Base-by-base conservation (phyloP, 2,113 vertebrate genomes). In the Gambusia affinis region DNA sequence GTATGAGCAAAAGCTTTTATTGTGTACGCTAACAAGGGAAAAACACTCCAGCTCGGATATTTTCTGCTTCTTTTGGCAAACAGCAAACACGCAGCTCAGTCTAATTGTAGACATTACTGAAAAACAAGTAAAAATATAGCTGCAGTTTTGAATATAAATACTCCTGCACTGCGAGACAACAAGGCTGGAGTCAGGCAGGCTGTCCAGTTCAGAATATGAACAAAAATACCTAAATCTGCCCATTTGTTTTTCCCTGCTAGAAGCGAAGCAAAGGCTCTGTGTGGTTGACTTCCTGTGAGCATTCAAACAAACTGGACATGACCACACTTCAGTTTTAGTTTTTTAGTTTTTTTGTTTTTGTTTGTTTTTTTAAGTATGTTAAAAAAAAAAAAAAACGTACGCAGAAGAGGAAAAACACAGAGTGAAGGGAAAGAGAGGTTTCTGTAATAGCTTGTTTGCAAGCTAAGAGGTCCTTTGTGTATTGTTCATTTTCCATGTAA, bases 31-130 rank as follows among this genome's bases (percentile, higher is more conserved):
- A 4, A 28, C 3, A 3, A 71, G 29, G 67, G 2, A 57, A 72
- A 73, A 81, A 39, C 19, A 14, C 29, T 64, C 12, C 12, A 44
- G 28, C 33, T 33, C 73, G 42, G 42, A 70, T 29, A 37, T 80
- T 42, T 39, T 64, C 17, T 72, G 64, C 71, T 78, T 29, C 54
- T 67, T 39, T 61, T 68, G 62, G 71, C 37, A 57, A 63, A 67
- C 33, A 65, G 61, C 69, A 75, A 73, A 83, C 57, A 22, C 42
- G 27, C 66, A 28, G 82, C 64, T 89, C 87, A 65, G 87, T 91
- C 90, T 82, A 61, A 89, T 11, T 79, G 70, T 14, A 88, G 86
- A 88, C 83, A 8, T 89, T 76, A 78, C 88, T 73, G 44, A 73
- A 42, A 80, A 86, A 67, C 57, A 80, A 44, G 69, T 24, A 73